phyloP scores from a whole-genome alignment of 2,113 vertebrate species.

The Gavia stellata region DNA sequence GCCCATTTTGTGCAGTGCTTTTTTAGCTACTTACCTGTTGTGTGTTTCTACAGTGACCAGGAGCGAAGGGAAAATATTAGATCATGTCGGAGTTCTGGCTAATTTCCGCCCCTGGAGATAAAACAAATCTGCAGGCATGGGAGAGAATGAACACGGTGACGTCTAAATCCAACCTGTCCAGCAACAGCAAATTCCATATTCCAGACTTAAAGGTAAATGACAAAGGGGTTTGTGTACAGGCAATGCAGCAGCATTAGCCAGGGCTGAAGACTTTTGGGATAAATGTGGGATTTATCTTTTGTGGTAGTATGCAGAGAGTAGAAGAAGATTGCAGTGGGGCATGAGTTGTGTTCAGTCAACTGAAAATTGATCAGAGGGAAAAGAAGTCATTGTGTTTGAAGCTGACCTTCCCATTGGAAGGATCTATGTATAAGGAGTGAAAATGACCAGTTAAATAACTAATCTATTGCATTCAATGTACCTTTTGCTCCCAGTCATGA shows the following conservation, averaged over 20 bases:
- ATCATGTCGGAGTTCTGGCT: constrained; percentile 91
- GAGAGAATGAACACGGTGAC: constrained; percentile 85
- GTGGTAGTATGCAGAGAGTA: neutral
- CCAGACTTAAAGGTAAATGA: constrained; percentile 90
- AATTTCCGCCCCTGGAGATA: constrained; percentile 91
- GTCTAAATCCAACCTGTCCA: constrained; percentile 81
- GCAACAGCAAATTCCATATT: constrained; percentile 85
- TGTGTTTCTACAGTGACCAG: constrained; percentile 20
- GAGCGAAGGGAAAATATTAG: neutral
- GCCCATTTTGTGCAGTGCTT: neutral
- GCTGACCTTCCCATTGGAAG: neutral
- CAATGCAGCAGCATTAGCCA: neutral
- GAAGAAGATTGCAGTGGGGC: neutral
- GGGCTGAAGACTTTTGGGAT: neutral
- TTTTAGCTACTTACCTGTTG: neutral
- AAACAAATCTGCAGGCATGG: constrained; percentile 81
- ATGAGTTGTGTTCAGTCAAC: neutral
- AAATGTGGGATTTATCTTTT: neutral
- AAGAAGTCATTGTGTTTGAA: neutral
- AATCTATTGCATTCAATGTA: neutral
- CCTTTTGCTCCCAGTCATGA: neutral
- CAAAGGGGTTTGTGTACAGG: neutral
- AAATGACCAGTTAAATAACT: neutral
- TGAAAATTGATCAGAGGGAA: neutral
- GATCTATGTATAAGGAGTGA: neutral